Percentiles rank a stretch among this genome's conserved stretches.
Conservation (phyloP, 2,797 vertebrate genomes). For the Rhinoraja longicauda region DNA sequence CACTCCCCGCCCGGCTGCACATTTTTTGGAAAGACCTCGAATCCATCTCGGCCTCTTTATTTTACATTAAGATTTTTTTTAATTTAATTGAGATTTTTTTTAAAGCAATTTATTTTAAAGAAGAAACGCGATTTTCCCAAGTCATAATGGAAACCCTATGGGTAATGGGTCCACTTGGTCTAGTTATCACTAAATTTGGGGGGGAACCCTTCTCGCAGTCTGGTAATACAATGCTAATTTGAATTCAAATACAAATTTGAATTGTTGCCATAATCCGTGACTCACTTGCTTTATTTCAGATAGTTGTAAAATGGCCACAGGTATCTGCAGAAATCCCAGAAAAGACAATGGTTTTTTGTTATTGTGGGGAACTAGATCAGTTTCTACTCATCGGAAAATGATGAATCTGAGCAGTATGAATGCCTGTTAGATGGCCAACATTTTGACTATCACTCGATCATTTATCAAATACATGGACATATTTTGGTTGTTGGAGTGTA, state of each 20-base stretch:
- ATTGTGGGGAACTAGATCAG: neutral
- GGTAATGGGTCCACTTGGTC: no score
- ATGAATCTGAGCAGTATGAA: neutral
- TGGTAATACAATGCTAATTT: neutral
- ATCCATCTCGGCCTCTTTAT: no score
- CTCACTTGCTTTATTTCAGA: neutral
- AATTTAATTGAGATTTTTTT: no score
- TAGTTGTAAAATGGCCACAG: neutral
- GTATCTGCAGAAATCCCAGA: neutral
- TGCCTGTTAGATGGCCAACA: neutral
- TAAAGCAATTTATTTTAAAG: no score
- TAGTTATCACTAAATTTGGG: neutral
- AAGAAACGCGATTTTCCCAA: no score
- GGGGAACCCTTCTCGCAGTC: neutral
- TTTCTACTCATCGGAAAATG: neutral
- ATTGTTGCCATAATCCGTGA: neutral
- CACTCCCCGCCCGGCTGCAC: no score
- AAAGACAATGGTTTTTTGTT: neutral
- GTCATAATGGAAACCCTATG: no score
- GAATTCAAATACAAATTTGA: neutral
- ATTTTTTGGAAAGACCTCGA: no score
- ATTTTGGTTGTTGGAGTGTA: neutral
- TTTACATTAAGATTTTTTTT: no score
- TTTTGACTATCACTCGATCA: neutral
- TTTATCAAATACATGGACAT: neutral